Conservation (phyloP, 2,797 vertebrate species). For the Peromyscus aztecus region DNA sequence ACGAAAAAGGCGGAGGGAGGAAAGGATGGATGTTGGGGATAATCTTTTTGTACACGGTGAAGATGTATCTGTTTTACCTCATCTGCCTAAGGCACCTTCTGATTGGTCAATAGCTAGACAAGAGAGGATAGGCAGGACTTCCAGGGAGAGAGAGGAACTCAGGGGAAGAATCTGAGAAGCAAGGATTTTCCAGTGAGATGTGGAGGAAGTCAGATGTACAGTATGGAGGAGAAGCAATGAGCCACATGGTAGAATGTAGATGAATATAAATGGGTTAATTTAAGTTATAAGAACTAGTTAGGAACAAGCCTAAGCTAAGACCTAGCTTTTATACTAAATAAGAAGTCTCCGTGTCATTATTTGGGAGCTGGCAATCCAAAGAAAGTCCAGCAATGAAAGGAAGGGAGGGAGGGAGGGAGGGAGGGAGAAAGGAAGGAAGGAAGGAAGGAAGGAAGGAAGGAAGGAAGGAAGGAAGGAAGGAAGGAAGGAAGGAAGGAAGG, state of each 20-base stretch:
- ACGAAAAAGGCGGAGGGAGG: rapidly evolving
- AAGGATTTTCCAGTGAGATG: not conserved
- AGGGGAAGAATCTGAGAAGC: not conserved
- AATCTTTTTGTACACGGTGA: not conserved
- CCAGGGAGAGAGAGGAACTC: not conserved
- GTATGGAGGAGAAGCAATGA: not conserved
- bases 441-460: no score
- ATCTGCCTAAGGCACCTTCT: not conserved
- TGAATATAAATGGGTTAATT: not conserved
- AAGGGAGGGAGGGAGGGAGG: not conserved
- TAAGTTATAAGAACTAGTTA: not conserved
- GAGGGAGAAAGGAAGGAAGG: not conserved
- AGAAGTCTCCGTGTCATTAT: not conserved
- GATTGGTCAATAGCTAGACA: not conserved
- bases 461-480: not conserved
- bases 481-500: not conserved
- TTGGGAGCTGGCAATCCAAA: not conserved
- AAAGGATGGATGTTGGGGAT: not conserved
- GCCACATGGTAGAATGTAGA: not conserved
- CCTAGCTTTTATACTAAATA: not conserved
- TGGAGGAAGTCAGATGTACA: not conserved
- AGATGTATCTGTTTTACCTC: not conserved
- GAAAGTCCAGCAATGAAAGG: not conserved
- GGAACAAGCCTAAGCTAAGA: not conserved
- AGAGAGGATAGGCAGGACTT: not conserved